Evolutionary conservation across 2,113 vertebrate genomes (phyloP), one percentile per base, ranked within the genome.

Genomic region (Probosciger aterrimus): DNA sequence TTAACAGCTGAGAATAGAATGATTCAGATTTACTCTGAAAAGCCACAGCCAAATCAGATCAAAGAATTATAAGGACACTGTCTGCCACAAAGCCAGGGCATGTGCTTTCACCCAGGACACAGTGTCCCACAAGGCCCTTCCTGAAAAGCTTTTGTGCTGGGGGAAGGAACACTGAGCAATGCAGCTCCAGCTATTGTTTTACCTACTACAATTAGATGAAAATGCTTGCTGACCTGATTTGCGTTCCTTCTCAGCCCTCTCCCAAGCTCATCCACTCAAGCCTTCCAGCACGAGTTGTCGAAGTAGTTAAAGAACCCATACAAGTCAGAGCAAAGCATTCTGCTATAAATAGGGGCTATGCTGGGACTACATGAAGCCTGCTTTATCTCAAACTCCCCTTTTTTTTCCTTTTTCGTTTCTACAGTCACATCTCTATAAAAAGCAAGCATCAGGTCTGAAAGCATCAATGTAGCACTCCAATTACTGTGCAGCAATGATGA

Each of bases 21-120:
- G 90, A 65, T 93, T 96, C 87, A 92, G 95, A 95, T 97, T 96
- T 96, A 96, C 88, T 88, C 93, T 64, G 90, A 95, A 97, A 97
- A 97, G 94, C 92, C 82, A 95, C 93, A 93, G 94, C 73, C 96
- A 97, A 97, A 98, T 97, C 95, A 97, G 96, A 97, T 96, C 96
- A 98, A 97, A 93, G 96, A 95, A 97, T 97, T 97, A 94, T 68
- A 95, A 92, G 93, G 96, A 95, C 83, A 81, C 65, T 90, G 96
- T 88, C 95, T 95, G 90, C 91, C 93, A 93, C 52, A 96, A 96
- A 97, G 90, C 92, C 95, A 96, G 75, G 82, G 70, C 94, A 95
- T 93, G 86, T 91, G 92, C 91, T 95, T 96, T 90, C 67, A 94
- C 86, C 80, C 87, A 82, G 96, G 93, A 97, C 95, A 94, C 62